Base-by-base conservation (phyloP, 53 echinoderm and acorn worm species). In the Astropecten irregularis region DNA sequence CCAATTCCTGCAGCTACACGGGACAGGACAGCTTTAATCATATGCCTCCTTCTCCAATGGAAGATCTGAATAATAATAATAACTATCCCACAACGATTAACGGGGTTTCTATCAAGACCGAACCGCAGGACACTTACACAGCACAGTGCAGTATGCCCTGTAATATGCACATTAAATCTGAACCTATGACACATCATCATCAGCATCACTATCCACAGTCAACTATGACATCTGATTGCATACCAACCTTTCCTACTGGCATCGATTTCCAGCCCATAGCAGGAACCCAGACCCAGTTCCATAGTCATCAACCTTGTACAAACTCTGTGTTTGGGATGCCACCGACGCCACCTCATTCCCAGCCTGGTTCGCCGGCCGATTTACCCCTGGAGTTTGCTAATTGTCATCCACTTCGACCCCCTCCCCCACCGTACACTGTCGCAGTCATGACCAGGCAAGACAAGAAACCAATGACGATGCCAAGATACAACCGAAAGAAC, bases 341-440 rank as follows among this genome's bases (percentile, higher is more conserved):
- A 39, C 96, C 96, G 8, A 93, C 96, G 18, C 93, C 96, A 11
- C 96, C 96, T 33, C 91, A 87, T 82, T 96, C 96, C 57, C 93
- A 93, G 30, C 96, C 96, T 2, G 93, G 96, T 4, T 90, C 96
- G 4, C 96, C 96, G 11, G 89, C 89, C 30, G 90, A 95, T 65
- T 72, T 87, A 58, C 84, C 90, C 11, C 25, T 86, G 10, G 87
- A 90, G 64, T 74, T 64, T 16, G 55, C 68, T 8, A 47, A n/a
- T n/a, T n/a, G 46, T 54, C 39, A 82, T 18, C 68, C 70, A 18
- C 55, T 95, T 21, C 90, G 95, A 69, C 91, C 91, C 2, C 96
- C 96, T 29, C 96, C 96, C 10, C 96, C 96, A 35, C 93, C 96
- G 11, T 96, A 96, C 71, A 89, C 88, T 56, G 49, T 92, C 49